phyloP scores from a whole-genome alignment of 2,888 invertebrate genomes.

The Adineta ricciae region DNA sequence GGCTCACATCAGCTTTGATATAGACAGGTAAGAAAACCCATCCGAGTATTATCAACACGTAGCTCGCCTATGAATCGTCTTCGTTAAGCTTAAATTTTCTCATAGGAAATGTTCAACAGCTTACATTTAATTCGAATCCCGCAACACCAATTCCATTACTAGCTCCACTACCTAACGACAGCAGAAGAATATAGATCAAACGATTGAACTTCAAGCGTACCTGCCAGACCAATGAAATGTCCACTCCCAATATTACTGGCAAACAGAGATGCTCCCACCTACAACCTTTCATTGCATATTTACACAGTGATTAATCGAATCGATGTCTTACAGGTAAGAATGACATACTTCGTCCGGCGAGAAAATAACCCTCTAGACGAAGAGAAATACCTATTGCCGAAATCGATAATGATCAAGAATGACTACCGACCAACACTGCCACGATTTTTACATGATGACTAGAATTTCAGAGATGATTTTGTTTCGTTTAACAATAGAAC shows the following conservation, averaged over 20 bases:
- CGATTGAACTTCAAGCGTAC: slow-evolving; percentile 38
- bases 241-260: slow-evolving; percentile 53
- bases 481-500: too few relatives aligned
- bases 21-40: slow-evolving; percentile 56
- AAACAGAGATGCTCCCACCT: slow-evolving; percentile 53
- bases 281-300: slow-evolving; percentile 6
- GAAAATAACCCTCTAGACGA: slow-evolving; percentile 48
- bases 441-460: slow-evolving; percentile 47
- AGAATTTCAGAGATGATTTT: not conserved
- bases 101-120: slow-evolving; percentile 29
- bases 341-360: slow-evolving; percentile 52
- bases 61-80: slow-evolving; percentile 49
- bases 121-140: slow-evolving; percentile 50
- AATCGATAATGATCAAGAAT: not conserved
- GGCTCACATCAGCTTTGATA: slow-evolving; percentile 50
- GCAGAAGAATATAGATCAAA: too few relatives aligned
- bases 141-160: slow-evolving; percentile 49
- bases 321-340: slow-evolving; percentile 50
- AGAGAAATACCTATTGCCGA: not conserved
- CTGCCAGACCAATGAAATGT: slow-evolving; percentile 52
- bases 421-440: slow-evolving; percentile 39
- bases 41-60: slow-evolving; percentile 52
- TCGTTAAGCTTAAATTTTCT: slow-evolving; percentile 35
- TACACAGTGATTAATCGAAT: not conserved
- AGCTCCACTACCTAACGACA: slow-evolving; percentile 41